phyloP scores from a whole-genome alignment of 2,888 invertebrate species.

The Pollenia labialis region DNA sequence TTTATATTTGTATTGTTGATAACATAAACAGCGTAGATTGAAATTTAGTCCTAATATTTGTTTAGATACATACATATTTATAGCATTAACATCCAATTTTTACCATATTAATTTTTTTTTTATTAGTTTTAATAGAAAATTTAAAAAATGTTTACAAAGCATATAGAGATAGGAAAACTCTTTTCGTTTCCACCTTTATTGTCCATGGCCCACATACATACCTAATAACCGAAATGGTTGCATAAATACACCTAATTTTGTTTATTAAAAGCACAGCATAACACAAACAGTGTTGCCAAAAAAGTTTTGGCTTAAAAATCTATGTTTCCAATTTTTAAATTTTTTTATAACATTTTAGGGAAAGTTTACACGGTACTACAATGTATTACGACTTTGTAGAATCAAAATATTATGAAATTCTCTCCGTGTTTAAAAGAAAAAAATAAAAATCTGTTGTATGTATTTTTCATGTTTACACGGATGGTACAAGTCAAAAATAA shows the following conservation, averaged over 20 bases:
- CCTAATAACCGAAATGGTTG: conserved; percentile 43
- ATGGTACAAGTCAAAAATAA: too few species aligned
- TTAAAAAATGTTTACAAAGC: not conserved
- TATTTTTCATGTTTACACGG: too few species aligned
- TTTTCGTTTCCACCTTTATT: conserved; percentile 3
- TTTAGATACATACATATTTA: conserved; percentile 15
- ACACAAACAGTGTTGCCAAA: too few species aligned
- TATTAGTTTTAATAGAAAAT: not conserved
- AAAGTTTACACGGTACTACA: too few species aligned
- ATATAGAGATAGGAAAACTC: not conserved
- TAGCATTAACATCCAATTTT: not conserved
- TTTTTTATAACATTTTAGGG: too few species aligned
- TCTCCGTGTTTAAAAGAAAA: too few species aligned
- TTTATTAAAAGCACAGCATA: conserved; percentile 49
- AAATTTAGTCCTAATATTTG: conserved; percentile 29
- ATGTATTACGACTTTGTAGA: too few species aligned
- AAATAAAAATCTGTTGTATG: too few species aligned
- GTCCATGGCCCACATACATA: conserved; percentile 56
- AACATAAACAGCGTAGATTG: conserved; percentile 35
- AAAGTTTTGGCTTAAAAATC: too few species aligned
- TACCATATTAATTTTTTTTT: not conserved
- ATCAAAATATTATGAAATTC: too few species aligned
- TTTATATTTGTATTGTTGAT: conserved; percentile 32
- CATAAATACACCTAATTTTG: conserved; percentile 34
- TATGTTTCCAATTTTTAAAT: too few species aligned